phyloP scores from a whole-genome alignment of 2,113 vertebrate species.

The Platysternon megacephalum region DNA sequence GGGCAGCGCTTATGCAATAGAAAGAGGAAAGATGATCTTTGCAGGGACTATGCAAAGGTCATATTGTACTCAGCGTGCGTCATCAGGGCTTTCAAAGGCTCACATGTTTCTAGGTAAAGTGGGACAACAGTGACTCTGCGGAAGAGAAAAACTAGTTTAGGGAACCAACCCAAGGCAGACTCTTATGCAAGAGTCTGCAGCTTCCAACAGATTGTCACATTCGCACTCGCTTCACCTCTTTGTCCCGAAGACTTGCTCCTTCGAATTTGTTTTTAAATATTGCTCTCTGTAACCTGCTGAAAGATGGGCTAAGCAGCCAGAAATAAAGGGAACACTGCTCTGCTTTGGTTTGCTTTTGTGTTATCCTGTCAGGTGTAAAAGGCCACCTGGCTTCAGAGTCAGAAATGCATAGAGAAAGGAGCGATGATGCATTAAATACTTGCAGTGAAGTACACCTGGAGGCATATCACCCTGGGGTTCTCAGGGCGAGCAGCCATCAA shows the following conservation, averaged over 20 bases:
- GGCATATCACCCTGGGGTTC: neutral
- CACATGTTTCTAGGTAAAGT: slow-evolving; percentile 11
- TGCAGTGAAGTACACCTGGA: slow-evolving; percentile 1
- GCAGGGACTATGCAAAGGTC: slow-evolving; percentile 53
- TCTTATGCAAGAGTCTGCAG: slow-evolving; percentile 37
- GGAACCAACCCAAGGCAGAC: slow-evolving; percentile 27
- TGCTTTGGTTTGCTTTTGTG: slow-evolving; percentile 36
- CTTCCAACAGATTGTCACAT: slow-evolving; percentile 37
- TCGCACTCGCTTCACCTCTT: neutral
- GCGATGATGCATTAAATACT: slow-evolving; percentile 12
- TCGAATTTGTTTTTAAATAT: neutral
- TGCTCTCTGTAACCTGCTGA: neutral
- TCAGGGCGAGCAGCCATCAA: slow-evolving; percentile 13
- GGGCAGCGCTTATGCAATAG: slow-evolving; percentile 64
- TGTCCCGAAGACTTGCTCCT: neutral
- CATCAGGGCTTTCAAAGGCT: slow-evolving; percentile 19
- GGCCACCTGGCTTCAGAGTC: slow-evolving; percentile 27
- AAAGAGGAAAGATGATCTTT: slow-evolving; percentile 52
- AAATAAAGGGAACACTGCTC: slow-evolving; percentile 20
- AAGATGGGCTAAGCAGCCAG: slow-evolving; percentile 18
- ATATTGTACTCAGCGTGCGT: slow-evolving; percentile 5
- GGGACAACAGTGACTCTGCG: neutral
- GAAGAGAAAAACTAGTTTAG: slow-evolving; percentile 21
- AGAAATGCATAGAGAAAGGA: neutral
- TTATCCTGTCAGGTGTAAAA: neutral